Base-by-base conservation (phyloP, 2,888 invertebrate species). In the Salticus scenicus region DNA sequence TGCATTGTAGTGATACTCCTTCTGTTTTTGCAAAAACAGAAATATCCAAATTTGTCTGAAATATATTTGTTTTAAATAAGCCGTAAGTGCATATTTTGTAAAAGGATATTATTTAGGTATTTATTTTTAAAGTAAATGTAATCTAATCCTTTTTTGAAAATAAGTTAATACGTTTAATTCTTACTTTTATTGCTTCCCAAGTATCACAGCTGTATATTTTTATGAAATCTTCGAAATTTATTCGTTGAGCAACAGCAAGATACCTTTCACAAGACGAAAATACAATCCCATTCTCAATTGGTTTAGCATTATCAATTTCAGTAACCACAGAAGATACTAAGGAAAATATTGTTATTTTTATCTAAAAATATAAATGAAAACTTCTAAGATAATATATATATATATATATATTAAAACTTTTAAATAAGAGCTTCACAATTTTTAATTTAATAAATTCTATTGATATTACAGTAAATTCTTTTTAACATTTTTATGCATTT, bases 331-430 rank as follows among this genome's bases (percentile, higher is more conserved):
- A 30, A 20, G 81, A 81, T 14, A 70, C 70, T 8, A 81, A 41
- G n/a, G 75, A 81, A 63, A 67, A 81, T 41, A 81, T 33, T 1
- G 57, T 81, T 8, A 75, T 28, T 70, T 75, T 81, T 14, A 81
- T 63, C 81, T 81, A 28, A 27, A 81, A 75, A 17, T 67, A 33
- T 12, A 24, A 12, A 28, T 8, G 70, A 4, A 24, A 2, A 47
- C 2, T 47, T 17, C 17, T 17, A 12, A 47, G 10, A 12, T 28
- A 1, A 28, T 10, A 77, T 30, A 64, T 2, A 64, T 17, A 64
- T 37, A 72, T 30, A 27, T 37, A 37, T 37, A 37, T 37, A 37
- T 37, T 8, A 8, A 37, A 5, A 37, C 37, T 8, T 37, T 8
- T 37, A 37, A 37, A n/a, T n/a, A n/a, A n/a, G n/a, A n/a, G n/a